These are phyloP conservation scores for Mesoclemmys tuberculata DNA, from an alignment of 2,113 vertebrate genomes.

Conservation along the genomic window DNA sequence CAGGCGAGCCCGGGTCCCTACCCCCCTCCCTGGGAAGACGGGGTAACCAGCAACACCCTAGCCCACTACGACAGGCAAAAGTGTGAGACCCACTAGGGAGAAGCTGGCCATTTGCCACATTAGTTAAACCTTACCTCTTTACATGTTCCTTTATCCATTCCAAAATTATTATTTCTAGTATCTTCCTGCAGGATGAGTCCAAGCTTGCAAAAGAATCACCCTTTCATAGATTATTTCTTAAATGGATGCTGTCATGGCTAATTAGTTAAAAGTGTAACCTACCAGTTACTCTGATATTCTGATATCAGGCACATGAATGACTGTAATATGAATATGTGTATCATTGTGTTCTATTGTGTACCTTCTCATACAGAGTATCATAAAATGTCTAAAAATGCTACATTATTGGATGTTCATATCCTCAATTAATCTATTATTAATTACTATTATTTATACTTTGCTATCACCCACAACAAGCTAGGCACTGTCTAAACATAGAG, in stretches of 20 bases:
- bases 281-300: not conserved
- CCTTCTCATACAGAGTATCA: not conserved
- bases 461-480: not conserved
- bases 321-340: not conserved
- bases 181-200: not conserved
- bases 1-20: too few species aligned
- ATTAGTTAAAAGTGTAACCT: conserved; percentile 1
- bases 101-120: too few species aligned
- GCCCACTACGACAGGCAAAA: too few species aligned
- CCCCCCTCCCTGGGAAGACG: too few species aligned
- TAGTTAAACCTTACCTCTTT: not conserved
- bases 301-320: conserved; percentile 30
- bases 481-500: not conserved
- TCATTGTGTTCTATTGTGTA: not conserved
- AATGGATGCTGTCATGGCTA: conserved; percentile 23
- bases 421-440: not conserved
- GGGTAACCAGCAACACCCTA: too few species aligned
- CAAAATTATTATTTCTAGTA: not conserved
- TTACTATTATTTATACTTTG: not conserved
- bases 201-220: not conserved
- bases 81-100: too few species aligned
- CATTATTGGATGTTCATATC: not conserved
- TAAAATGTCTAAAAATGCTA: not conserved
- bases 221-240: conserved; percentile 43
- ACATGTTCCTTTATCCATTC: not conserved